These are phyloP conservation scores for Atherinomorus stipes DNA, from an alignment of 2,113 vertebrate species.

Conservation along the genomic window DNA sequence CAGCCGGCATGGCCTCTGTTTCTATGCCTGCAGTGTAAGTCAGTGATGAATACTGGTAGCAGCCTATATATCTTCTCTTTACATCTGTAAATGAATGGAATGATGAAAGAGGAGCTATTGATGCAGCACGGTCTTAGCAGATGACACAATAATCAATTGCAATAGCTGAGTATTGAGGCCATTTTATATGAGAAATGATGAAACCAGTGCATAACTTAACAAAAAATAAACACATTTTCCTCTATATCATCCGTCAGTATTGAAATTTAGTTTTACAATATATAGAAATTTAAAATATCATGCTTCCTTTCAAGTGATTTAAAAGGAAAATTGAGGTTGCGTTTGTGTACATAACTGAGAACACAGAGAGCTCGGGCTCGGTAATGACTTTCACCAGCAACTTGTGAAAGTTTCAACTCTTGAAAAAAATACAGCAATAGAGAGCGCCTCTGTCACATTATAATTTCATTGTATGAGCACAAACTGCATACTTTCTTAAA, in stretches of 20 bases:
- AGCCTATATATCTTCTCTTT: background rate
- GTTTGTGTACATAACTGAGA: too few species aligned
- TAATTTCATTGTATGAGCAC: background rate
- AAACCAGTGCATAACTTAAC: slow-evolving; percentile 4
- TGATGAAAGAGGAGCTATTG: slow-evolving; percentile 15
- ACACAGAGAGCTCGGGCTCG: background rate
- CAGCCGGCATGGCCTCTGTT: slow-evolving; percentile 16
- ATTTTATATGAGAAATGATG: slow-evolving; percentile 23
- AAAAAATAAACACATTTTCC: background rate
- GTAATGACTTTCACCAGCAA: background rate
- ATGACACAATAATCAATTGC: slow-evolving; percentile 25
- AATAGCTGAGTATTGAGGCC: slow-evolving; percentile 1
- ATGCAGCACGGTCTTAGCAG: background rate
- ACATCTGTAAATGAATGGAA: background rate
- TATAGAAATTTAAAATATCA: background rate
- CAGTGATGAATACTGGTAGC: slow-evolving; percentile 12
- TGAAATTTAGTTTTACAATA: background rate
- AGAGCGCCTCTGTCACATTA: background rate
- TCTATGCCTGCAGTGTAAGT: slow-evolving; percentile 1
- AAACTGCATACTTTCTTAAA: slow-evolving; percentile 3
- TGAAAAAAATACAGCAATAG: background rate
- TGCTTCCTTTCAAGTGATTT: background rate
- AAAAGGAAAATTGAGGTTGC: too few species aligned
- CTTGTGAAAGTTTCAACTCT: background rate
- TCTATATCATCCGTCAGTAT: background rate